phyloP scores from a whole-genome alignment of 2,888 invertebrate genomes.

The Theristus sp. region DNA sequence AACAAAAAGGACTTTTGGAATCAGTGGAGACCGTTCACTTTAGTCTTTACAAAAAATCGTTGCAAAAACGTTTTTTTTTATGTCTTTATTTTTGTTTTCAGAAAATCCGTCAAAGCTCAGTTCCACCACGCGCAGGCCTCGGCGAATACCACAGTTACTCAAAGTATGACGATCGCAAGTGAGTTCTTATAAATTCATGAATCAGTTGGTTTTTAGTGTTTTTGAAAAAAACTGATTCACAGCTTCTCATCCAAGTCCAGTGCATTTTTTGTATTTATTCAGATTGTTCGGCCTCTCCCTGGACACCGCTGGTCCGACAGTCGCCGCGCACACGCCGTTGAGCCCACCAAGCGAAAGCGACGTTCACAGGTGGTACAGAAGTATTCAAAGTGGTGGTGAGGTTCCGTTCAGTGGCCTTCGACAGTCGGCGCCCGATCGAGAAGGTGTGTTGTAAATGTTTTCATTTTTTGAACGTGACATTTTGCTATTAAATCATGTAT shows the following conservation, averaged over 20 bases:
- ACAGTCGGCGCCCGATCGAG: slow-evolving; percentile 58
- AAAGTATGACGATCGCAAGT: neutral
- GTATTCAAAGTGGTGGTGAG: slow-evolving; percentile 78
- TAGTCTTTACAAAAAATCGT: too few relatives aligned
- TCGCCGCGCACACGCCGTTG: too few relatives aligned
- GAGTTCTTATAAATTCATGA: neutral
- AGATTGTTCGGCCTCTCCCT: too few relatives aligned
- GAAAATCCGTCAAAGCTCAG: neutral
- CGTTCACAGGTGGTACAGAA: slow-evolving; percentile 62
- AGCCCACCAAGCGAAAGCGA: too few relatives aligned
- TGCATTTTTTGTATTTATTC: too few relatives aligned
- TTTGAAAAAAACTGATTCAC: neutral
- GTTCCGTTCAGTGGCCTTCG: slow-evolving; percentile 77
- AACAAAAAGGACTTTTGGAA: too few relatives aligned
- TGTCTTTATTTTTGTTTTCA: neutral
- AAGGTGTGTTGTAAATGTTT: slow-evolving; percentile 3
- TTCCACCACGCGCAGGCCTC: neutral
- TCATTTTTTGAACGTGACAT: too few relatives aligned
- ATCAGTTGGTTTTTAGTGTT: neutral
- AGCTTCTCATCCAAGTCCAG: too few relatives aligned
- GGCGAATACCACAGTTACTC: neutral
- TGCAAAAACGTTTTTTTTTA: too few relatives aligned
- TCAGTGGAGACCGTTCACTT: too few relatives aligned
- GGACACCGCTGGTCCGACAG: too few relatives aligned
- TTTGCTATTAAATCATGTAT: too few relatives aligned